These are phyloP conservation scores for Synanceia verrucosa DNA, from an alignment of 2,797 vertebrate genomes.

Conservation along the genomic window DNA sequence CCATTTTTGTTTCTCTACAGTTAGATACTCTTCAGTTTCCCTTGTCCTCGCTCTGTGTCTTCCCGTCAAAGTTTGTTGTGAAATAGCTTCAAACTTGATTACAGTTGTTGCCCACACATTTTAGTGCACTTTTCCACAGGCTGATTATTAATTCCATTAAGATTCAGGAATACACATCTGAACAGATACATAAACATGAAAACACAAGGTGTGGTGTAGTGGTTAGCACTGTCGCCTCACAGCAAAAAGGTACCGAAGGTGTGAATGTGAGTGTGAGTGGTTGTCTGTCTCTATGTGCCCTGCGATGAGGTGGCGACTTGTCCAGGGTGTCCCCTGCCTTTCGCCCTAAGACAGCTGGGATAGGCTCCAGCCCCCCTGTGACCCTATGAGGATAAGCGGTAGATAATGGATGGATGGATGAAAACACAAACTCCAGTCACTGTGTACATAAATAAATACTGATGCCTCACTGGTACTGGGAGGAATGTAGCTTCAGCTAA, in stretches of 20 bases:
- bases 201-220: too few relatives aligned
- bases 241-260: too few relatives aligned
- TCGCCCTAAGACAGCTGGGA: too few relatives aligned
- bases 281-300: too few relatives aligned
- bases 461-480: slow-evolving; percentile 1
- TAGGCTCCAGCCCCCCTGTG: too few relatives aligned
- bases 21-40: slow-evolving; percentile 16
- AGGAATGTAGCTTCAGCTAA: slow-evolving; percentile 24
- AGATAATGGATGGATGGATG: neutral
- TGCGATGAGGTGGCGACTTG: too few relatives aligned
- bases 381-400: too few relatives aligned
- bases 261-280: too few relatives aligned
- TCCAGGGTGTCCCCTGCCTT: too few relatives aligned
- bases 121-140: neutral
- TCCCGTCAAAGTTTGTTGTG: slow-evolving; percentile 13
- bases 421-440: neutral
- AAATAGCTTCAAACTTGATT: slow-evolving; percentile 51
- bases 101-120: slow-evolving; percentile 31
- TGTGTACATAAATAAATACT: slow-evolving; percentile 6
- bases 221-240: too few relatives aligned
- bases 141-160: slow-evolving; percentile 8
- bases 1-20: slow-evolving; percentile 38
- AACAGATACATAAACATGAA: slow-evolving; percentile 5
- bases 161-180: neutral
- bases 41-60: slow-evolving; percentile 15